Base-by-base conservation (phyloP, 1,140 invertebrate species). In the Bombyx mandarina region DNA sequence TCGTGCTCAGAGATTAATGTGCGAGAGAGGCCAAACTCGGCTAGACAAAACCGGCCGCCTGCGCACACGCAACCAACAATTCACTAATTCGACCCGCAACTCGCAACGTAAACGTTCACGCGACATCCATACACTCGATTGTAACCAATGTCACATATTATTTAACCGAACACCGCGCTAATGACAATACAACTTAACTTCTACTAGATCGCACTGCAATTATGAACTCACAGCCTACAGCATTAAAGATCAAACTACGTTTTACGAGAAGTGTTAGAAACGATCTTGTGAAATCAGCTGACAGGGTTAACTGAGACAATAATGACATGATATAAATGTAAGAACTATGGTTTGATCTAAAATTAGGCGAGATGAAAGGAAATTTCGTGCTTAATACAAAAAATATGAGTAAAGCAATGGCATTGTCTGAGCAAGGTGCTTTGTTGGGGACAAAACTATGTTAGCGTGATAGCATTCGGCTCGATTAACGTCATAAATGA, bases 401-500 rank as follows among this genome's bases (percentile, higher is more conserved):
- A 85, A 84, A 85, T 77, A 84, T 81, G 71, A 80, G 59, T 77
- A 78, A 81, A 82, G 71, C 63, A 35, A 61, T 65, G 62, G 73
- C 63, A 82, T 84, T 85, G 83, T 85, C 74, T 79, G 72, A 65
- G 69, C 55, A 64, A 62, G 62, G 60, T 60, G 74, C 78, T 79
- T 87, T 87, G 84, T 87, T 63, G 69, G 64, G 65, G 67, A 73
- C 71, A 78, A 74, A 74, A 85, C 69, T 72, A 75, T 81, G 73
- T 83, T 79, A 82, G 75, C 74, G 83, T 67, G 65, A 64, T 66
- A 76, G 71, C 72, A 83, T 79, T 82, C 71, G 79, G 82, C 77
- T 80, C 82, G 76, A 87, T 87, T 86, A 86, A 75, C 71, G 69
- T 83, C 79, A 87, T 84, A 87, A 87, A 87, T 84, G 84, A 86